phyloP scores from a whole-genome alignment of 1,140 invertebrate genomes.

The Temnothorax curvispinosus region DNA sequence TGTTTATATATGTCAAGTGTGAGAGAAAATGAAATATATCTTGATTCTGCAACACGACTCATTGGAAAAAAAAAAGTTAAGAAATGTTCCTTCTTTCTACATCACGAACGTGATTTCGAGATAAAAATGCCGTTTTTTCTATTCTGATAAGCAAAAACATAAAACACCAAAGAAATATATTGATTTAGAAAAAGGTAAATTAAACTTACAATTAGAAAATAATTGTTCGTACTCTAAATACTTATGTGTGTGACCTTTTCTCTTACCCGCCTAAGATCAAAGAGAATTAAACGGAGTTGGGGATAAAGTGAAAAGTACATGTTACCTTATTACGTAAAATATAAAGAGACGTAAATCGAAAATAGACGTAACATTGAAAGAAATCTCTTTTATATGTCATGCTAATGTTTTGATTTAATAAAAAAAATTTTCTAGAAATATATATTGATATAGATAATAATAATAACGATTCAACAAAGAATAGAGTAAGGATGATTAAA shows the following conservation, averaged over 20 bases:
- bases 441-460: background rate
- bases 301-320: background rate
- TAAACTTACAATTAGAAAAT: background rate
- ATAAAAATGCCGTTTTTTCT: background rate
- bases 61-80: background rate
- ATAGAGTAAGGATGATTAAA: background rate
- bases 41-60: background rate
- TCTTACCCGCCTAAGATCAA: background rate
- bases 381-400: constrained; percentile 6
- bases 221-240: background rate
- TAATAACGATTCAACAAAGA: background rate
- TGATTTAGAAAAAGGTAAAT: background rate
- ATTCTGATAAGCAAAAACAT: background rate
- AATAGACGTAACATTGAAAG: constrained; percentile 3
- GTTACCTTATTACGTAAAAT: background rate
- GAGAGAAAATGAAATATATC: constrained; percentile 5
- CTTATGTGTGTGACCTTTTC: background rate
- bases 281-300: background rate
- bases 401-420: background rate
- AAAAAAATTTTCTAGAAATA: background rate
- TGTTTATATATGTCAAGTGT: constrained; percentile 36
- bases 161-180: constrained; percentile 22
- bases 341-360: background rate
- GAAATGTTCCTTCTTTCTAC: background rate
- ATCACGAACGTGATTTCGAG: background rate